Base-by-base conservation (phyloP, 2,113 vertebrate species). In the Archocentrus centrarchus region DNA sequence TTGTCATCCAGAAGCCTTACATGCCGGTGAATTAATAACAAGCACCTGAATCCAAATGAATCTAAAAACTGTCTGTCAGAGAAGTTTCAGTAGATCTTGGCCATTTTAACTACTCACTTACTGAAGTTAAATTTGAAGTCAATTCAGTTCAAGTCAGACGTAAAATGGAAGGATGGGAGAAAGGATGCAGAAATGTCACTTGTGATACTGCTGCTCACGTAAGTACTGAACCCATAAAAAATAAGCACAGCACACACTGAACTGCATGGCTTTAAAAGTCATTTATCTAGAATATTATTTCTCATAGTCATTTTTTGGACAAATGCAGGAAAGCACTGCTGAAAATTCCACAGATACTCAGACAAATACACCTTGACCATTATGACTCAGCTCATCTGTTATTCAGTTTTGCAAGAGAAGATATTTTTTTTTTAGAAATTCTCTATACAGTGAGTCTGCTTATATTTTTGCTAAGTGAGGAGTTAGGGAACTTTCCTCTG, bases 1-100 rank as follows among this genome's bases (percentile, higher is more conserved):
- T 93, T 93, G 93, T 93, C 93, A 93, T 87, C 86, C 68, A 17
- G 64, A 89, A 89, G 84, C 80, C 77, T 92, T 86, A 85, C 87
- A 92, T 85, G 78, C 83, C 82, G 64, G 80, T 83, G 84, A 89
- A 93, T 92, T 90, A 77, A 83, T 88, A 79, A 90, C 64, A 85
- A 50, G 61, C 57, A 81, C 82, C 89, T 79, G 89, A 78, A 88
- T 79, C n/a, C 59, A 62, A 68, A 79, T 15, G 75, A 80, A 87
- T 59, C 55, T 22, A 17, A 70, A 84, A 58, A 55, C 10, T 37
- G 20, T 78, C 80, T 76, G 41, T 75, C 58, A 13, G 50, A 68
- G 53, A 81, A 79, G 63, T 84, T 85, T 75, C 58, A 11, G n/a
- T 11, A 44, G 39, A 61, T 70, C 30, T 77, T 53, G 13, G 30